Conservation (phyloP, 1,140 invertebrate species). For the Himalopsyche phryganea region DNA sequence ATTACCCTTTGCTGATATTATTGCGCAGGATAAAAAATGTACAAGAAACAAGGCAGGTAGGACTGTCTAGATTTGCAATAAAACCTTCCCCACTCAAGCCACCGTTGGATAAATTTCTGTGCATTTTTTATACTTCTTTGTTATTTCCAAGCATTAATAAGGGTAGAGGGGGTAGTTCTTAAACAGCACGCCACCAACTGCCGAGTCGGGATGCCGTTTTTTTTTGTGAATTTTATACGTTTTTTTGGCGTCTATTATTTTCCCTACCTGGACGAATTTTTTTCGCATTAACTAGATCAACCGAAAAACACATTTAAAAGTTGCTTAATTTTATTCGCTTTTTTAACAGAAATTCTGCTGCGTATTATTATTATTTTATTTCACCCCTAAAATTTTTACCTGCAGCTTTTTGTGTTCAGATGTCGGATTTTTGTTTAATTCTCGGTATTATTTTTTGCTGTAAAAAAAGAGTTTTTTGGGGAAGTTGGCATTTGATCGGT, state of each 20-base stretch:
- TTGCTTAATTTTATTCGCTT: slow-evolving; percentile 34
- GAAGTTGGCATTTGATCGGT: slow-evolving; percentile 21
- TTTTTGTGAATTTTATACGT: slow-evolving; percentile 31
- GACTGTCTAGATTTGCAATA: slow-evolving; percentile 33
- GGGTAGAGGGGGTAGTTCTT: slow-evolving; percentile 25
- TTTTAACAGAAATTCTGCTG: slow-evolving; percentile 25
- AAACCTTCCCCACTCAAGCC: slow-evolving; percentile 20
- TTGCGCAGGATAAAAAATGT: slow-evolving; percentile 13
- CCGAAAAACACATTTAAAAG: slow-evolving; percentile 36
- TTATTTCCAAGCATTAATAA: slow-evolving; percentile 28
- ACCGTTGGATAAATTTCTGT: slow-evolving; percentile 29
- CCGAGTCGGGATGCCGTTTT: slow-evolving; percentile 23
- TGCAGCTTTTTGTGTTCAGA: slow-evolving; percentile 23
- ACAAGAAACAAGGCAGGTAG: slow-evolving; percentile 20
- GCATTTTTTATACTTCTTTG: slow-evolving; percentile 29
- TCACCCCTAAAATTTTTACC: slow-evolving; percentile 32
- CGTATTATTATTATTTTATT: slow-evolving; percentile 29
- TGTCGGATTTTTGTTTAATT: slow-evolving; percentile 24
- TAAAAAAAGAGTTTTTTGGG: slow-evolving; percentile 25
- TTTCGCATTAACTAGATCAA: slow-evolving; percentile 36
- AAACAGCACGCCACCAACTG: slow-evolving; percentile 35
- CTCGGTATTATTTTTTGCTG: slow-evolving; percentile 18
- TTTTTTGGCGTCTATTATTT: slow-evolving; percentile 35
- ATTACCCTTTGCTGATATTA: slow-evolving; percentile 24
- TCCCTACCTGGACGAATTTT: slow-evolving; percentile 32